Percentiles rank a stretch among this genome's conserved stretches.
phyloP scores from a whole-genome alignment of 2,888 invertebrate genomes.

The Parnassius mnemosyne region DNA sequence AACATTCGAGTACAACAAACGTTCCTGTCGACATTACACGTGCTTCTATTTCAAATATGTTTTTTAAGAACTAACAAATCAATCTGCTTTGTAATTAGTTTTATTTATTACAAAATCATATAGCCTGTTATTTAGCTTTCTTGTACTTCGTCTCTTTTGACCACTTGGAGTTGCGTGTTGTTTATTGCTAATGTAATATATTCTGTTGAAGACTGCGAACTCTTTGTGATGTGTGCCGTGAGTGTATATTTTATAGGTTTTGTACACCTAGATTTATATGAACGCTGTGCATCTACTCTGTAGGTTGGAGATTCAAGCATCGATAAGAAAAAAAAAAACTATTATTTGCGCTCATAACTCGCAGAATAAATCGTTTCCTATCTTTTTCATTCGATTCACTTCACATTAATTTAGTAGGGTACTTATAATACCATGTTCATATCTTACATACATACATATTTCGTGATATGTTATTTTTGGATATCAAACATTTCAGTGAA shows the following conservation, averaged over 20 bases:
- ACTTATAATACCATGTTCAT: conserved; percentile 21
- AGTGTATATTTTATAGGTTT: conserved; percentile 48
- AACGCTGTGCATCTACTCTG: conserved; percentile 36
- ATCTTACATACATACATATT: not conserved
- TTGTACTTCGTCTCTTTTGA: conserved; percentile 7
- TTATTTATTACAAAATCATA: not conserved
- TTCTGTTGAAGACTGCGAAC: conserved; percentile 72
- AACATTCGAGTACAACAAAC: no score
- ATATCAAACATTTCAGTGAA: not conserved
- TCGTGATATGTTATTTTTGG: not conserved
- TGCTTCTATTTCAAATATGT: no score
- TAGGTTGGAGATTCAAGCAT: conserved; percentile 32
- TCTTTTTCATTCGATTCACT: conserved; percentile 9
- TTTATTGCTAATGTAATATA: conserved; percentile 69
- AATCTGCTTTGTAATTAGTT: no score
- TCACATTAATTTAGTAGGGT: conserved; percentile 17
- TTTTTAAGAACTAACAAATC: no score
- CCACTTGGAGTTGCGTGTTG: conserved; percentile 50
- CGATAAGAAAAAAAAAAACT: conserved; percentile 25
- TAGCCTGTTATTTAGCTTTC: not conserved
- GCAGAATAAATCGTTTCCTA: conserved; percentile 13
- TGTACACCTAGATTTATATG: conserved; percentile 55
- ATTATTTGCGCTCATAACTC: conserved; percentile 7
- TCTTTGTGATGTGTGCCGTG: conserved; percentile 67
- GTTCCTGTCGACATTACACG: no score